Evolutionary conservation across 2,113 vertebrate species (phyloP).

Genomic region (Aptenodytes forsteri): DNA sequence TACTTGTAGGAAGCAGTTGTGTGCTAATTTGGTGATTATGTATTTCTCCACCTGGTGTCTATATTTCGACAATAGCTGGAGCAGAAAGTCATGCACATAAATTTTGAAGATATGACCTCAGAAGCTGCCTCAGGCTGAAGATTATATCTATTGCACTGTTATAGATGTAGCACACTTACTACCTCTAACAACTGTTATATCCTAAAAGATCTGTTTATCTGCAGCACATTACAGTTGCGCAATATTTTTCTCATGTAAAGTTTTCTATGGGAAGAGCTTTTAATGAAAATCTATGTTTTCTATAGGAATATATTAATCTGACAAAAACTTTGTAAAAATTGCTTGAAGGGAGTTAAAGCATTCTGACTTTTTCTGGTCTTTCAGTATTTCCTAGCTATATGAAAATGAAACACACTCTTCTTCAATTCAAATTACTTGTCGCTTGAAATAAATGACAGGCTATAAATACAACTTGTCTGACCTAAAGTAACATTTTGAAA

Average conservation of each 20-base stretch:
- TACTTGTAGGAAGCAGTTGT: not conserved
- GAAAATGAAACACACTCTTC: not conserved
- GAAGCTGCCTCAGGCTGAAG: not conserved
- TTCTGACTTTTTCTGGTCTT: not conserved
- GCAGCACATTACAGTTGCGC: not conserved
- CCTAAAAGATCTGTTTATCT: not conserved
- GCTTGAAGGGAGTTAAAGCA: not conserved
- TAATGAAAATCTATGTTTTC: not conserved
- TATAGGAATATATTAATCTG: not conserved
- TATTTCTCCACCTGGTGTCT: not conserved
- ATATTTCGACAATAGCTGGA: not conserved
- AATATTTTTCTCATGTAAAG: not conserved
- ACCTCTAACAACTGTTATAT: not conserved
- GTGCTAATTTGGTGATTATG: conserved; percentile 16
- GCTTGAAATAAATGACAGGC: not conserved
- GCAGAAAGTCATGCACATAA: not conserved
- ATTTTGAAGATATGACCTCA: not conserved
- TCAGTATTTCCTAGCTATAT: not conserved
- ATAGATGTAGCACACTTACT: not conserved
- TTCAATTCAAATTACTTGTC: not conserved
- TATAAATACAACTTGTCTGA: not conserved
- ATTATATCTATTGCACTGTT: not conserved
- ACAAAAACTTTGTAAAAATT: not conserved
- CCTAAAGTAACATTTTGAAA: not conserved
- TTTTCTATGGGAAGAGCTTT: not conserved